These are phyloP conservation scores for Pteria penguin DNA, from an alignment of 2,888 invertebrate species.

Conservation along the genomic window DNA sequence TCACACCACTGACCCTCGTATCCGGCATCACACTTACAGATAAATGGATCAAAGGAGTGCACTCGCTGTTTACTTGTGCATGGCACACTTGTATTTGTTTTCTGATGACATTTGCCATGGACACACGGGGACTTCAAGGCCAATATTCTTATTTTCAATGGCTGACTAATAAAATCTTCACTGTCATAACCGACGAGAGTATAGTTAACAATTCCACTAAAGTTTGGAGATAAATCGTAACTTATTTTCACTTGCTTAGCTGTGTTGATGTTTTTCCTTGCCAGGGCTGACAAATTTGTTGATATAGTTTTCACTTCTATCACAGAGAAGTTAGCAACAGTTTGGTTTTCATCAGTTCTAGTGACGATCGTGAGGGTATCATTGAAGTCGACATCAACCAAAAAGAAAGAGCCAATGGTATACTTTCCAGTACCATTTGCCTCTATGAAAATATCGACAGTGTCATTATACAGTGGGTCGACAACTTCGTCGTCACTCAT, in stretches of 20 bases:
- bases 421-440: conserved; percentile 24
- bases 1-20: conserved; percentile 56
- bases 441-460: conserved; percentile 11
- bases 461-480: neutral
- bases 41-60: conserved; percentile 42
- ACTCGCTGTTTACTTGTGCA: conserved; percentile 48
- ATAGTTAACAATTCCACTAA: conserved; percentile 28
- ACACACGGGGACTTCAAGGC: conserved; percentile 45
- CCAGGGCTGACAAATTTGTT: neutral
- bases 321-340: neutral
- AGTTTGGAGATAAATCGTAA: conserved; percentile 7
- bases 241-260: neutral
- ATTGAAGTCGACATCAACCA: conserved; percentile 32
- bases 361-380: conserved; percentile 27
- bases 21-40: conserved; percentile 51
- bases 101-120: conserved; percentile 48
- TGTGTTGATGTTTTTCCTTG: neutral
- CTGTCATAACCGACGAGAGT: conserved; percentile 19
- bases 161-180: conserved; percentile 19
- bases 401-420: conserved; percentile 32
- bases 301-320: neutral
- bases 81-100: conserved; percentile 7
- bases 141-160: conserved; percentile 14
- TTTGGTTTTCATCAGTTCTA: neutral
- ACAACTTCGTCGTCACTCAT: conserved; percentile 11